These are phyloP conservation scores for Opisthograptis luteolata DNA, from an alignment of 2,888 invertebrate species.

Conservation along the genomic window DNA sequence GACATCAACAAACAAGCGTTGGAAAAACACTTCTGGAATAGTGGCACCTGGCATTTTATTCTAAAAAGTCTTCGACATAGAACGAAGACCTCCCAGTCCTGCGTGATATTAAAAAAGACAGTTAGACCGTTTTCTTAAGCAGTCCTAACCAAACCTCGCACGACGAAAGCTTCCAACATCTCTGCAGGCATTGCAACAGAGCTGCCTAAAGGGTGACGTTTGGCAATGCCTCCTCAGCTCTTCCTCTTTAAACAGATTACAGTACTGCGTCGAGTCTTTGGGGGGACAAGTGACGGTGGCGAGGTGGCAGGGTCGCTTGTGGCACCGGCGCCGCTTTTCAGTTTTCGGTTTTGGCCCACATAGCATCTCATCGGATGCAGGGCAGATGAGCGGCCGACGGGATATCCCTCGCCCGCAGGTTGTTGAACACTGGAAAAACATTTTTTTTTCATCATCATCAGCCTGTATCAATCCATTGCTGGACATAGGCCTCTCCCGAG, in stretches of 20 bases:
- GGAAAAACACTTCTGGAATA: too few relatives aligned
- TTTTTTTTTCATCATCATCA: not conserved
- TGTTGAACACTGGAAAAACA: conserved; percentile 83
- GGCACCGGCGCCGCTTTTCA: conserved; percentile 66
- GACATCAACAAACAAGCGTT: too few relatives aligned
- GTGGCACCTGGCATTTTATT: not conserved
- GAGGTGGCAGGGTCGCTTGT: conserved; percentile 41
- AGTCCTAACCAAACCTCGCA: conserved; percentile 1
- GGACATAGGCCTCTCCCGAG: too few relatives aligned
- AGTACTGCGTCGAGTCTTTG: conserved; percentile 75
- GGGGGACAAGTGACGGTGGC: conserved; percentile 52
- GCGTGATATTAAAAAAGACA: not conserved
- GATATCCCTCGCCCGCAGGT: conserved; percentile 85
- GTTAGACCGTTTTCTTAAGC: not conserved
- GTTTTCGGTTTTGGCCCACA: conserved; percentile 82
- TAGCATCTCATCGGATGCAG: conserved; percentile 71
- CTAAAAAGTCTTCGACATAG: not conserved
- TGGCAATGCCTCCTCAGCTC: conserved; percentile 81
- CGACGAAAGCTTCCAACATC: conserved; percentile 41
- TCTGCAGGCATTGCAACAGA: conserved; percentile 85
- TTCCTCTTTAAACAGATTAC: conserved; percentile 68
- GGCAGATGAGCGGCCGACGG: conserved; percentile 80
- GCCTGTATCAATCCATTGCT: too few relatives aligned
- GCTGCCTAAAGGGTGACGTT: conserved; percentile 81
- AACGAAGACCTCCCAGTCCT: not conserved